A percentile compares a stretch with the other conserved stretches of the same genome.
These are phyloP conservation scores for Drosophila neocordata DNA, from an alignment of 1,140 invertebrate genomes.

Conservation along the genomic window DNA sequence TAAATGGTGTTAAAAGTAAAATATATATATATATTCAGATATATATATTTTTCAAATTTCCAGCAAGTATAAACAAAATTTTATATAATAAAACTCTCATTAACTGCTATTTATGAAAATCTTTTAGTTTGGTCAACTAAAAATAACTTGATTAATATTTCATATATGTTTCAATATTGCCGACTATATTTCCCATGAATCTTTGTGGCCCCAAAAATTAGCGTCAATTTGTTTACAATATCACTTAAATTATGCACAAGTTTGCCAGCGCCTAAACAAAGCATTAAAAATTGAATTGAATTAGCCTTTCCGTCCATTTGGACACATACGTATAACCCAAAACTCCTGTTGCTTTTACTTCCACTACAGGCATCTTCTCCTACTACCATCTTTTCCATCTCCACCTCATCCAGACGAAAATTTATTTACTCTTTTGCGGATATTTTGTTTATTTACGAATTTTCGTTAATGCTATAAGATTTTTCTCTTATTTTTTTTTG, in stretches of 20 bases:
- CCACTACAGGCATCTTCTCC: not conserved
- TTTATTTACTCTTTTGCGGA: constrained; percentile 74
- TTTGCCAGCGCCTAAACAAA: constrained; percentile 29
- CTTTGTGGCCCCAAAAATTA: constrained; percentile 17
- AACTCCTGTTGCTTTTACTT: not conserved
- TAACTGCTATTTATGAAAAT: not conserved
- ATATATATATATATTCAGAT: no score
- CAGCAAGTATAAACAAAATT: not conserved
- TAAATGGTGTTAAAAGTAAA: no score
- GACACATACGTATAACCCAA: constrained; percentile 1
- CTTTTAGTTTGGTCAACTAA: constrained; percentile 3
- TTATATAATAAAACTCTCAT: not conserved
- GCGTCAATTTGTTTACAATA: constrained; percentile 7
- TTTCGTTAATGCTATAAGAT: constrained; percentile 54
- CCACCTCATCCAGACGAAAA: constrained; percentile 42
- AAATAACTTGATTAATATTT: constrained; percentile 9
- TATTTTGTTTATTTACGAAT: constrained; percentile 75
- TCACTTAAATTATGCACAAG: constrained; percentile 37
- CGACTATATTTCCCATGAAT: not conserved
- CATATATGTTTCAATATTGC: not conserved
- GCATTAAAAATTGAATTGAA: constrained; percentile 51
- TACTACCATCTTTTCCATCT: constrained; percentile 17
- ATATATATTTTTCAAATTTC: no score
- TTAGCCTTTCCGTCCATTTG: constrained; percentile 23
- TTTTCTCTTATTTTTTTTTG: not conserved